Conservation (phyloP, 2,797 vertebrate genomes). For the Vireo griseus region DNA sequence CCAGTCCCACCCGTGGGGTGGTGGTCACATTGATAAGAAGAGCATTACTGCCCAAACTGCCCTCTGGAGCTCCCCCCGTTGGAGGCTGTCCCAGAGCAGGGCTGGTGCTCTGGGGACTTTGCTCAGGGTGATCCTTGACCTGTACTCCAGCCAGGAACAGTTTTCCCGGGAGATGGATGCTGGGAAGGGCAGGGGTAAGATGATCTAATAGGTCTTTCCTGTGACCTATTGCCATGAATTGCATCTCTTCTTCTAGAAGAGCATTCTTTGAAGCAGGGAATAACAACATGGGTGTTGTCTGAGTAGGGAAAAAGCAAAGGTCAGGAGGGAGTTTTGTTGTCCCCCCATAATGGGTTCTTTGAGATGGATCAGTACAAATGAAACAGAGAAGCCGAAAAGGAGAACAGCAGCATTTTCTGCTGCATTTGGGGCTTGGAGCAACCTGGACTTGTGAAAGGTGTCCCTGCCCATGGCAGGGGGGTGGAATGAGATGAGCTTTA, state of each 20-base stretch:
- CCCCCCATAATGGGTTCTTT: neutral
- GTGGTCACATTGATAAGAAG: neutral
- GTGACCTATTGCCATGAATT: neutral
- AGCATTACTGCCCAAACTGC: fast-evolving
- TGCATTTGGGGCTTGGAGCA: neutral
- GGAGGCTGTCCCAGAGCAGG: fast-evolving
- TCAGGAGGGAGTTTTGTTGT: neutral
- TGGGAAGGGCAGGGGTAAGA: neutral
- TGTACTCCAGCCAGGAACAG: neutral
- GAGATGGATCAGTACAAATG: neutral
- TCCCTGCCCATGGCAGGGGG: neutral
- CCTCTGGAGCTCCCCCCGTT: fast-evolving
- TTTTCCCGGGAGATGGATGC: neutral
- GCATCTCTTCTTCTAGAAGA: neutral
- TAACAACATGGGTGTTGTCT: neutral
- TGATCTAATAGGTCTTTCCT: neutral
- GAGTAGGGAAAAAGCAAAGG: neutral
- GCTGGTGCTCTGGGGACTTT: neutral
- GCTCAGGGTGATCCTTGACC: neutral
- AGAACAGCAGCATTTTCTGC: neutral
- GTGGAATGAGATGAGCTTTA: neutral
- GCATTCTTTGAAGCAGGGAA: neutral
- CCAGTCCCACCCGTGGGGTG: neutral
- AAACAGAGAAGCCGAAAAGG: neutral
- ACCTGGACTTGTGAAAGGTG: neutral